Percentiles rank a stretch among this genome's conserved stretches.
These are phyloP conservation scores for Dryoscopus gambensis DNA, from an alignment of 2,113 vertebrate genomes.

Conservation along the genomic window DNA sequence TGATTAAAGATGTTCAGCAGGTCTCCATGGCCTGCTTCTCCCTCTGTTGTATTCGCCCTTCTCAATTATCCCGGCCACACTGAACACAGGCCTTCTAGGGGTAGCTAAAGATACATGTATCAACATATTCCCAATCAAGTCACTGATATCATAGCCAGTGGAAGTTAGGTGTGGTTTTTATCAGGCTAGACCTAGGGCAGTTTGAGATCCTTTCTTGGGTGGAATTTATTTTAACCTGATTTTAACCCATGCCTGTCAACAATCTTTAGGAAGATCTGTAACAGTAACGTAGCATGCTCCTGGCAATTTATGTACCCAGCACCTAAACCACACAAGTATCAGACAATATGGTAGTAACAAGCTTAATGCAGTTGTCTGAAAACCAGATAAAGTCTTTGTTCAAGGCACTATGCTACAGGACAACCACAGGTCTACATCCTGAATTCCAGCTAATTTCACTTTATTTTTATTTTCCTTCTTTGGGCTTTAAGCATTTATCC, in stretches of 20 bases:
- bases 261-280: not conserved
- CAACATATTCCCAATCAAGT: not conserved
- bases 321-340: not conserved
- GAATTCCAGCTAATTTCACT: not conserved
- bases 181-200: not conserved
- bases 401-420: not conserved
- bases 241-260: not conserved
- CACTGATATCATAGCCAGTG: not conserved
- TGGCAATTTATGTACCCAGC: not conserved
- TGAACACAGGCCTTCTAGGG: not conserved
- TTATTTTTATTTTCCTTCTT: not conserved
- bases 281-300: not conserved
- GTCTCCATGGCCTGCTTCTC: not conserved
- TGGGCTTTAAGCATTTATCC: not conserved
- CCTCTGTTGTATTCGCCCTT: not conserved
- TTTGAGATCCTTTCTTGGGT: not conserved
- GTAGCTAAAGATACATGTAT: not conserved
- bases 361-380: not conserved
- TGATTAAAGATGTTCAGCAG: not conserved
- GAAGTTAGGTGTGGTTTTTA: not conserved
- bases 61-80: not conserved
- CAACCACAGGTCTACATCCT: not conserved
- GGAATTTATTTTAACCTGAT: not conserved
- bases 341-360: not conserved
- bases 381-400: not conserved